Evolutionary conservation across 2,888 invertebrate genomes (phyloP), one percentile per base, ranked within the genome.

Genomic region (Stomorhina lunata): DNA sequence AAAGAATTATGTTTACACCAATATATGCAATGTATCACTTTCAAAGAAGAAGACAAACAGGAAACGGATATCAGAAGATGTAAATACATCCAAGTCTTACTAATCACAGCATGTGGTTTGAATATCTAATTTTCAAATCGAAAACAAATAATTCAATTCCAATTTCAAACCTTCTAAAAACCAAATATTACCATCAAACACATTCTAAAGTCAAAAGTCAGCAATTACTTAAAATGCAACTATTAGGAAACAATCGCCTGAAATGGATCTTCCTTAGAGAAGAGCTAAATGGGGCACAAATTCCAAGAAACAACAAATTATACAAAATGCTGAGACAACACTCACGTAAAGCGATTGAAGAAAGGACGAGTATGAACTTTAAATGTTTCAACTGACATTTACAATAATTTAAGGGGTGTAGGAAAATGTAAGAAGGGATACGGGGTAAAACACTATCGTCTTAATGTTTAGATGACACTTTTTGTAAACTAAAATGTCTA

Each of bases 221-320:
- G 82, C 82, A 82, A 79, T 82, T 82, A 82, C 75, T 76, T 79
- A 76, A 76, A 71, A 82, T 76, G 75, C 79, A 82, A 82, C 55
- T 37, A 50, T 77, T 61, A 32, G n/a, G 29, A 72, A 73, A 81
- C 45, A 73, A 81, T 81, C 81, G 57, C n/a, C 22, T 68, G 32
- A 68, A n/a, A 25, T 25, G 37, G 25, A 73, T 78, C 77, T 53
- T 5, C 29, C 48, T 0, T 17, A 61, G 53, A n/a, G n/a, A n/a
- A n/a, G n/a, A 61, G 17, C 22, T 61, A n/a, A 40, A 53, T 43
- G n/a, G 6, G 15, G 5, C 45, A 34, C 43, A 29, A 45, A 45
- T 29, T 22, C 63, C 48, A 37, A 17, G 22, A 29, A 29, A n/a
- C 4, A 22, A 45, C 57, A 40, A 20, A 9, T 40, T 32, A 25